Evolutionary conservation across 2,888 invertebrate species (phyloP), one percentile per base, ranked within the genome.

Genomic region (Campoplex nolae): DNA sequence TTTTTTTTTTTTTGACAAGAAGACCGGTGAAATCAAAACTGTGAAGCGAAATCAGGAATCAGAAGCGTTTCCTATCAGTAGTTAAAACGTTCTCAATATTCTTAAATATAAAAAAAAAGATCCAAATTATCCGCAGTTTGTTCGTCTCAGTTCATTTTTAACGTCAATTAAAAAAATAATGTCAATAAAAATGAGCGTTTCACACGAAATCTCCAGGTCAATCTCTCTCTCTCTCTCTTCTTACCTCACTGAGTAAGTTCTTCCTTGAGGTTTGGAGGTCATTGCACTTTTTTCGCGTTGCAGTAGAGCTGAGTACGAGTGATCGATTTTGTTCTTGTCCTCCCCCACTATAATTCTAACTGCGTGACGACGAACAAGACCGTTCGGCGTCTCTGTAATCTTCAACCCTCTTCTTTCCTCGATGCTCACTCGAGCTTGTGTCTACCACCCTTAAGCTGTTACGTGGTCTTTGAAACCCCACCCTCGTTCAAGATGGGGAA

Each of bases 221-320:
- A 74, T 90, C 89, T 88, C 88, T 88, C 89, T 71, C 32, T 28
- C 6, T 38, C 38, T 4, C 38, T 38, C 38, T n/a, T 84, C 89
- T 93, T 91, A 93, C 93, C 93, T 93, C 90, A 91, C 90, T 80
- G 90, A 90, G 85, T 92, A 92, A 89, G 93, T 92, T 89, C 92
- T 93, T 90, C 90, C 92, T 85, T 92, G 90, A 81, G 90, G 90
- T 92, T 93, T 93, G 88, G 93, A 92, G 93, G 93, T 92, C 93
- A 93, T 93, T 92, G 93, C 91, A 92, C 93, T 88, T 89, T 88
- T 89, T 86, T 68, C 18, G 86, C 88, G 88, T 90, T 90, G 91
- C 90, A 87, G 91, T 87, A 82, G 73, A 80, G 87, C 51, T 68
- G 42, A 65, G 51, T 80, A 85, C 86, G 89, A 92, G 92, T 92